A percentile compares a stretch with the other conserved stretches of the same genome.
These are phyloP conservation scores for Hippoglossus hippoglossus DNA, from an alignment of 2,797 vertebrate species.

Conservation along the genomic window DNA sequence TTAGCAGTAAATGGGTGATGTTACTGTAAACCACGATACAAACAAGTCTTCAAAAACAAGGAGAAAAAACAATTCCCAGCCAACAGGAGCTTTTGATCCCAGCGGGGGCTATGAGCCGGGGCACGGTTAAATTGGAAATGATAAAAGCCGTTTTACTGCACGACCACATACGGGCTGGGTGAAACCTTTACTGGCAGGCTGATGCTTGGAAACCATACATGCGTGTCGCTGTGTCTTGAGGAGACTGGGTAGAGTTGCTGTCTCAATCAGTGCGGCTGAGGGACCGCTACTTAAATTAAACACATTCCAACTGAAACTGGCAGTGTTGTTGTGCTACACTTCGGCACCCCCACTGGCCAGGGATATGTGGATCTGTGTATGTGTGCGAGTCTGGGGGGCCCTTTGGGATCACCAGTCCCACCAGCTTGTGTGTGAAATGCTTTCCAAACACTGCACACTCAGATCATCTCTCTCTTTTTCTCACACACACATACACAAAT, in stretches of 20 bases:
- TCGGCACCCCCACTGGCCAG: constrained; percentile 35
- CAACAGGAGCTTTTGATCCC: constrained; percentile 76
- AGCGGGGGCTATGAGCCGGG: constrained; percentile 63
- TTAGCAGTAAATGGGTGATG: constrained; percentile 16
- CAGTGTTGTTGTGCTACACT: constrained; percentile 68
- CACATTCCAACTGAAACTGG: constrained; percentile 70
- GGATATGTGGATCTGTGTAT: constrained; percentile 58
- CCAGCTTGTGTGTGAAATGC: constrained; percentile 81
- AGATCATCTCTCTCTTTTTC: constrained; percentile 26
- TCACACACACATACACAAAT: constrained; percentile 33
- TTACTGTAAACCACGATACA: constrained; percentile 48
- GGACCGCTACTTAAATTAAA: constrained; percentile 67
- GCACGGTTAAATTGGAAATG: constrained; percentile 78
- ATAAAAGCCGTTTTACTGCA: constrained; percentile 81
- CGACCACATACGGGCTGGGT: constrained; percentile 64
- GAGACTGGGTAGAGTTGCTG: constrained; percentile 49
- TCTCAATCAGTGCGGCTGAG: constrained; percentile 64
- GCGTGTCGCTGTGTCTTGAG: constrained; percentile 44
- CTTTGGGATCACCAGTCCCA: constrained; percentile 61
- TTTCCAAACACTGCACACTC: constrained; percentile 78
- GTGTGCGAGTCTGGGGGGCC: constrained; percentile 54
- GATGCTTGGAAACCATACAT: constrained; percentile 49
- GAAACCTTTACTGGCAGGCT: constrained; percentile 61
- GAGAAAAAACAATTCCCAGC: constrained; percentile 41
- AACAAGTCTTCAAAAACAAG: constrained; percentile 48